Percentiles rank a stretch among this genome's conserved stretches.
Conservation (phyloP, 2,113 vertebrate species). For the Telmatochromis brichardi region DNA sequence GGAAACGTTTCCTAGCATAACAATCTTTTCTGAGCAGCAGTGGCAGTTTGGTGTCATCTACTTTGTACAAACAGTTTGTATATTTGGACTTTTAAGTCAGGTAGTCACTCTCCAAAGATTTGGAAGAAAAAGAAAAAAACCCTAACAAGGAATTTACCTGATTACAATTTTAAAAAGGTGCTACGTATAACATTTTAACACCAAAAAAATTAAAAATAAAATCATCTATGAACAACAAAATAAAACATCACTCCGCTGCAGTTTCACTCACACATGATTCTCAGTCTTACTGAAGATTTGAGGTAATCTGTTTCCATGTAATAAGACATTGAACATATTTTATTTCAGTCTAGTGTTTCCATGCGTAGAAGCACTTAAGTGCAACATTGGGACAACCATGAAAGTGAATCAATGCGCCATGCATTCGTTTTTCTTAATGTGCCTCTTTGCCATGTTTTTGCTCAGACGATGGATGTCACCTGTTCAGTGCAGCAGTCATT, state of each 20-base stretch:
- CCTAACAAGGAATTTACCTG: slow-evolving; percentile 14
- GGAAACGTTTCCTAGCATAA: neutral
- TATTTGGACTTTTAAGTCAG: neutral
- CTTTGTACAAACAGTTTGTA: neutral
- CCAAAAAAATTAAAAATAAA: neutral
- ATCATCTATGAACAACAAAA: neutral
- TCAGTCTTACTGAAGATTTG: neutral
- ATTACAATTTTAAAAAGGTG: neutral
- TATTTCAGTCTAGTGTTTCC: neutral
- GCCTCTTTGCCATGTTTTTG: neutral
- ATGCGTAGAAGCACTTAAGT: neutral
- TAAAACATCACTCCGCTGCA: neutral
- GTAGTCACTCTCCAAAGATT: neutral
- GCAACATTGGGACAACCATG: neutral
- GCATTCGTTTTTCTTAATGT: neutral
- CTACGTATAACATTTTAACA: slow-evolving; percentile 21
- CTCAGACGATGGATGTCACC: neutral
- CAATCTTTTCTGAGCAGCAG: slow-evolving; percentile 39
- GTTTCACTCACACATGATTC: neutral
- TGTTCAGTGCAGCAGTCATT: neutral
- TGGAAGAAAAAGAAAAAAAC: neutral
- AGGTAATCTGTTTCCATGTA: neutral
- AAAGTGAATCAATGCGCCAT: neutral
- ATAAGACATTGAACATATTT: neutral
- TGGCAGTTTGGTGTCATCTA: slow-evolving; percentile 1